Conservation (phyloP, 2,888 invertebrate species). For the Dynastes maya region DNA sequence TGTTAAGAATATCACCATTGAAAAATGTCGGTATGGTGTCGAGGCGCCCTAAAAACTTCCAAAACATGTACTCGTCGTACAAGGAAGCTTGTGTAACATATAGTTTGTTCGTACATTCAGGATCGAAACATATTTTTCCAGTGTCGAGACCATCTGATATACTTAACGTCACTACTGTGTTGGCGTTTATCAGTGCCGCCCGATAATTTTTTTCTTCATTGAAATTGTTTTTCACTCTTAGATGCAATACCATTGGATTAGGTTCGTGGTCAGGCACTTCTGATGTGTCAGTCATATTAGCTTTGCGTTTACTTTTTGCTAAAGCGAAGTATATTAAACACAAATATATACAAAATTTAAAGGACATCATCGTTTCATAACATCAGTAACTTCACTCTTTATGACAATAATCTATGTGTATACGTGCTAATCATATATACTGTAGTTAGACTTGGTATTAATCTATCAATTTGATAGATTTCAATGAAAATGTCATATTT, state of each 20-base stretch:
- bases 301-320: too few relatives aligned
- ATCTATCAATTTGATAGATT: too few relatives aligned
- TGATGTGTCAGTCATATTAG: too few relatives aligned
- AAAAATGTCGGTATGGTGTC: neutral
- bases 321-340: too few relatives aligned
- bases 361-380: too few relatives aligned
- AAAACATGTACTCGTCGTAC: conserved; percentile 5
- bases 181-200: neutral
- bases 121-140: neutral
- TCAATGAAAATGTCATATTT: neutral
- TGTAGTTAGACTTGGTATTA: too few relatives aligned
- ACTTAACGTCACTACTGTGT: neutral
- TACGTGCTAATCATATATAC: too few relatives aligned
- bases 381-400: too few relatives aligned
- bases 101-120: neutral
- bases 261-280: neutral
- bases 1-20: neutral
- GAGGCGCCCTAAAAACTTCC: neutral
- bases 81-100: neutral
- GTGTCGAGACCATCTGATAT: neutral
- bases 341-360: too few relatives aligned
- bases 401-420: neutral
- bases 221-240: neutral
- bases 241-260: neutral
- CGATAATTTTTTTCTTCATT: neutral